Base-by-base conservation (phyloP, 2,888 invertebrate genomes). In the Folsomia candida region DNA sequence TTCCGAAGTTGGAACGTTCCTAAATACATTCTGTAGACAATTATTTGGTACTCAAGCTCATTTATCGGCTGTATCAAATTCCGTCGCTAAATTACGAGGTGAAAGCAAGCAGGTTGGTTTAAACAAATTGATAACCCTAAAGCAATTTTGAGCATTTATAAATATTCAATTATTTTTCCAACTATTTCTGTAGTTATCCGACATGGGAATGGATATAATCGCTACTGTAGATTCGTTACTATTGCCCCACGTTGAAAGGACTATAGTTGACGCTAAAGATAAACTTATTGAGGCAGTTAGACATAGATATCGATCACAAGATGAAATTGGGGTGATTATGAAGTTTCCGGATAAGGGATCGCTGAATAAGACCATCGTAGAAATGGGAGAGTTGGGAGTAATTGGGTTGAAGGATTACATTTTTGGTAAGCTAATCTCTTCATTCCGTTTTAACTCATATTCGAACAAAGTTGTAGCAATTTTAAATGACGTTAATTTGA, bases 181-280 rank as follows among this genome's bases (percentile, higher is more conserved):
- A 59, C 70, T 70, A 62, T 63, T 64, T 47, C 79, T 81, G 57
- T 81, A 87, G 87, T 81, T 89, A 64, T 85, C 85, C 67, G 85
- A 84, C 26, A 85, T 87, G 74, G 97, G 97, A 1, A 86, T 98
- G 80, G 97, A 98, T 85, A 86, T 98, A 71, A 89, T 91, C 76
- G 97, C 95, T 83, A 92, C 94, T 82, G 86, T 98, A 80, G 93
- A 97, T 82, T 91, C 92, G 26, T 88, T 93, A 75, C 85, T 98
- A 71, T 87, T 93, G 75, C 87, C 88, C 14, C 91, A 93, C 0
- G 85, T 94, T 64, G 89, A 88, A 58, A 88, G 89, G 83, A 89
- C 91, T 25, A 85, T 96, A 71, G 87, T 87, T 79, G 93, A 93
- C 80, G 89, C 91, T 61, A 89, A 89, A 78, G 91, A 92, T 77